Base-by-base conservation (phyloP, 2,113 vertebrate species). In the Colius striatus region DNA sequence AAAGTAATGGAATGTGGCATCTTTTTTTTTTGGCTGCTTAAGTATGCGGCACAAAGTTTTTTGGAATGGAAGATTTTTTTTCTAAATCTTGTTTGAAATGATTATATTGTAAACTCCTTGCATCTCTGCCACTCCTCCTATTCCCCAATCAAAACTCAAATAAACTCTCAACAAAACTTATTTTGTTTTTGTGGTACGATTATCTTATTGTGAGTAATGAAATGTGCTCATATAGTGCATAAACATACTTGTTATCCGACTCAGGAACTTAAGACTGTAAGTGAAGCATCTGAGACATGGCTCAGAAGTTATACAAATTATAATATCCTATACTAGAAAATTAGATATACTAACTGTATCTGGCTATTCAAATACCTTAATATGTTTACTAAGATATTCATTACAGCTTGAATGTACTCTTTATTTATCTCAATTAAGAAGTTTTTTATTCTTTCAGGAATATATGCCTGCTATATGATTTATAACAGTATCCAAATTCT, bases 271-370 rank as follows among this genome's bases (percentile, higher is more conserved):
- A 32, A 51, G 12, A 53, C 18, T 32, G 30, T 16, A 32, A 57
- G 10, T 0, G 3, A 60, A 29, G 17, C 22, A 41, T 54, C 45
- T 77, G 30, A 80, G 51, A 21, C n/a, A 14, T 36, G n/a, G 16
- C 21, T 67, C 84, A 51, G 71, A 57, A 81, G 25, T 32, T 41
- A 81, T 19, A 36, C 14, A 58, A 74, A n/a, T 22, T 36, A 26
- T 66, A 62, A 89, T 89, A 91, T 87, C 74, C 73, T 87, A 60
- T 30, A 23, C 36, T 43, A 51, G 61, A 71, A 94, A 81, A 91
- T 87, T 58, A 74, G 47, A 61, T 78, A 62, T 67, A 21, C 23
- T 67, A 81, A 21, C 27, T 78, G 4, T 36, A 41, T 67, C 15
- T 22, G 15, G 7, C 51, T 62, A 47, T 91, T 87, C 51, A 74